phyloP scores from a whole-genome alignment of 23 tunicate species.

The Ascidia mentula region DNA sequence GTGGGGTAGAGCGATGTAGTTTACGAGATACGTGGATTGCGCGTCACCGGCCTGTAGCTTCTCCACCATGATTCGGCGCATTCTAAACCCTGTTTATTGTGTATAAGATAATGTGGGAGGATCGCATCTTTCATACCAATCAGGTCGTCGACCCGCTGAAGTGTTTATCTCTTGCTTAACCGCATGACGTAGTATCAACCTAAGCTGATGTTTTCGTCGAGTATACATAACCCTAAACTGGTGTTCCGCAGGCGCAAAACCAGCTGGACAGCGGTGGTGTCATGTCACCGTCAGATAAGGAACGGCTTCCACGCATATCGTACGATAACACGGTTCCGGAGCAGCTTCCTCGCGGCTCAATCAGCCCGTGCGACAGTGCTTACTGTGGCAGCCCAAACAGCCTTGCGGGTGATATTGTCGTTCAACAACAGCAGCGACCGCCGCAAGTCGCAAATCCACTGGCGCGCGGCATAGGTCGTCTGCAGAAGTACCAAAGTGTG shows the following conservation, averaged over 20 bases:
- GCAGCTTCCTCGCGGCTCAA: constrained; percentile 1
- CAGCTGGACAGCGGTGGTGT: neutral
- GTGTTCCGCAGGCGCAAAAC: neutral
- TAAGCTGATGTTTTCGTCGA: too few relatives aligned
- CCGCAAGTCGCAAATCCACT: neutral
- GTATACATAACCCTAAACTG: neutral
- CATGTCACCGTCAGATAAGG: neutral
- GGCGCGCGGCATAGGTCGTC: neutral
- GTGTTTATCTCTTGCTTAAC: too few relatives aligned
- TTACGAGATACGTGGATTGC: too few relatives aligned
- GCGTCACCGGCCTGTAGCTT: too few relatives aligned
- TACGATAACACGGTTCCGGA: neutral
- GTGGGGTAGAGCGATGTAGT: too few relatives aligned
- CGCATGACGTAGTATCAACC: too few relatives aligned
- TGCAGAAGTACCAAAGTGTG: constrained; percentile 24
- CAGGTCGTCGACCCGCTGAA: too few relatives aligned
- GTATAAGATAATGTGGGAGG: too few relatives aligned
- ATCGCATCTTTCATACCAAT: too few relatives aligned
- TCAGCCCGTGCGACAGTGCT: constrained; percentile 65
- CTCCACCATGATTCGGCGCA: too few relatives aligned
- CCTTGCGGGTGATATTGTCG: neutral
- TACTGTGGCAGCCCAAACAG: constrained; percentile 42
- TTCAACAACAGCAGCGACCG: neutral
- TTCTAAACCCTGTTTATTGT: too few relatives aligned
- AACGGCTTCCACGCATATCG: neutral